A percentile compares a stretch with the other conserved stretches of the same genome.
phyloP scores from a whole-genome alignment of 2,113 vertebrate genomes.

The Taurulus bubalis region DNA sequence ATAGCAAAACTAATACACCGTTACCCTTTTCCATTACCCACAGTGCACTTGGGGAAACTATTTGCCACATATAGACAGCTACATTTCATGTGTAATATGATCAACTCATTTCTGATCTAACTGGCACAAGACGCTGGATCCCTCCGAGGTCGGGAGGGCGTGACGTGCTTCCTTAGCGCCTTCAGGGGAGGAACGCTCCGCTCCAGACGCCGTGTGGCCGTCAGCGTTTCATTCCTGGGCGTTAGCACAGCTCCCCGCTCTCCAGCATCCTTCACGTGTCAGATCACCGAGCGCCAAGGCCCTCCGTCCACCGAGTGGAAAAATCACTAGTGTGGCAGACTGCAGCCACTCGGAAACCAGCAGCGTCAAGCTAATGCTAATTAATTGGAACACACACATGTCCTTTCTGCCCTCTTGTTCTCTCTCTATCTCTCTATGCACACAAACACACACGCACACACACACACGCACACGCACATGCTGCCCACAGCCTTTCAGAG shows the following conservation, averaged over 20 bases:
- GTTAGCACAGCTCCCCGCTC: conserved; percentile 33
- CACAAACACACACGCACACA: conserved; percentile 17
- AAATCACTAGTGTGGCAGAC: conserved; percentile 46
- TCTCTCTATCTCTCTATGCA: conserved; percentile 19
- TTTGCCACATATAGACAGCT: neutral
- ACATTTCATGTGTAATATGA: neutral
- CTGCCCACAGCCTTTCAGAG: conserved; percentile 60
- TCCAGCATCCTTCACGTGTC: conserved; percentile 36
- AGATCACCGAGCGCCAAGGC: conserved; percentile 28
- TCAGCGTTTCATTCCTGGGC: conserved; percentile 33
- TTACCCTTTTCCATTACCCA: neutral
- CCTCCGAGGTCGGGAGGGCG: conserved; percentile 28
- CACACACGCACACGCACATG: conserved; percentile 25
- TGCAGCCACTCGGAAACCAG: conserved; percentile 48
- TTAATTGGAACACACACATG: conserved; percentile 46
- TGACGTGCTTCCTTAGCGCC: conserved; percentile 14
- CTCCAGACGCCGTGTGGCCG: conserved; percentile 37
- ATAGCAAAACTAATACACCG: neutral
- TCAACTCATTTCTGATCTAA: conserved; percentile 16
- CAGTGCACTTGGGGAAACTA: neutral
- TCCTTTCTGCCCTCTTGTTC: conserved; percentile 31
- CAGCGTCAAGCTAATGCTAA: conserved; percentile 35
- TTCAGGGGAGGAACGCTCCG: conserved; percentile 26
- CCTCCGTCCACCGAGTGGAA: conserved; percentile 44
- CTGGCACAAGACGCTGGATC: neutral